Evolutionary conservation across 2,113 vertebrate genomes (phyloP).

Genomic region (Pitta sordida): DNA sequence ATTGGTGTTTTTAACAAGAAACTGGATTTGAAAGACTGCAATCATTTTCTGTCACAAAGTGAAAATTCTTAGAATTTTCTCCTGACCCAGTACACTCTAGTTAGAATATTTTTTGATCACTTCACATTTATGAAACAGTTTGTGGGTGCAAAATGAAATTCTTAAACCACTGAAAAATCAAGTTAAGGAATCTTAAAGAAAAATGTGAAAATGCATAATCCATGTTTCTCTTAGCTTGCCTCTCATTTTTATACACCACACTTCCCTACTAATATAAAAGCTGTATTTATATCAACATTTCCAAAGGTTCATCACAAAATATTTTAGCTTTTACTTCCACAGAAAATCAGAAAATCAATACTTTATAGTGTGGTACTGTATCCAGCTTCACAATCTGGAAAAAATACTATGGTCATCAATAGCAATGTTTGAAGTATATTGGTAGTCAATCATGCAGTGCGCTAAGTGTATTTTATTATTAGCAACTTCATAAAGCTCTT

Average conservation of each 20-base stretch:
- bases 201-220: neutral
- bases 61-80: neutral
- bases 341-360: neutral
- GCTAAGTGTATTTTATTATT: conserved; percentile 73
- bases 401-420: neutral
- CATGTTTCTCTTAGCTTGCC: neutral
- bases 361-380: neutral
- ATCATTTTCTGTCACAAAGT: neutral
- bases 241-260: neutral
- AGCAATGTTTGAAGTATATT: conserved; percentile 15
- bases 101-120: neutral
- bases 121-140: neutral
- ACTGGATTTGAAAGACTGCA: neutral
- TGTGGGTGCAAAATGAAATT: neutral
- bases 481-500: conserved; percentile 61
- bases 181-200: neutral
- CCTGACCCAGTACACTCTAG: neutral
- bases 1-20: conserved; percentile 12
- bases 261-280: neutral
- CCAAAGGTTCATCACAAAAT: neutral
- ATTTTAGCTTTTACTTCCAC: neutral
- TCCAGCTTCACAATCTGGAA: neutral
- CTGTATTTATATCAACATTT: neutral
- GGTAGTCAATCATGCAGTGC: conserved; percentile 69
- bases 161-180: neutral